Conservation (phyloP, 2,113 vertebrate genomes). For the Apodemus sylvaticus region DNA sequence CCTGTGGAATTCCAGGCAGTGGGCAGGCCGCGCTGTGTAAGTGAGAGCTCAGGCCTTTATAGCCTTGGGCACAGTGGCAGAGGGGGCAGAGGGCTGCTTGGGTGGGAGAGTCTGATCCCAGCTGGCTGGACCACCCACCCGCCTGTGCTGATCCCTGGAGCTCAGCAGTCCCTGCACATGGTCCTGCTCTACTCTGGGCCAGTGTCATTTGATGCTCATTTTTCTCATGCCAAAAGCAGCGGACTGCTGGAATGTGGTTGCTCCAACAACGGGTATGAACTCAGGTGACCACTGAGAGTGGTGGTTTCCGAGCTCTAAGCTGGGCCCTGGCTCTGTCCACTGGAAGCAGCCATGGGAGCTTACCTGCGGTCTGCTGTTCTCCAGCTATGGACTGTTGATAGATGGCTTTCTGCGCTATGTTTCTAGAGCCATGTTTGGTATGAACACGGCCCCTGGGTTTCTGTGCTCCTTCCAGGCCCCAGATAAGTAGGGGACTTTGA, state of each 20-base stretch:
- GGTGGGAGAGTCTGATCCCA: rapidly evolving
- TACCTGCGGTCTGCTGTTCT: rapidly evolving
- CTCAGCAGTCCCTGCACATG: not conserved
- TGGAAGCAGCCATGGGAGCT: not conserved
- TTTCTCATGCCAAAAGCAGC: not conserved
- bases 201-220: not conserved
- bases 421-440: not conserved
- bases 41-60: not conserved
- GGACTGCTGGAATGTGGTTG: not conserved
- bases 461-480: not conserved
- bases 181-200: not conserved
- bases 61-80: not conserved
- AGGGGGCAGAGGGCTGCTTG: not conserved
- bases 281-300: not conserved
- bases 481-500: not conserved
- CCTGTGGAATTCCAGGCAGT: not conserved
- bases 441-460: not conserved
- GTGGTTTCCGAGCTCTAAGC: not conserved
- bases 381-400: rapidly evolving
- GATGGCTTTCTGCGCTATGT: not conserved
- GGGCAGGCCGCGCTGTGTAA: not conserved
- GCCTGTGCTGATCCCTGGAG: not conserved
- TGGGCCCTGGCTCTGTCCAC: not conserved
- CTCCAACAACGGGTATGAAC: not conserved
- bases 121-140: not conserved